A percentile compares a stretch with the other conserved stretches of the same genome.
Conservation (phyloP, 2,113 vertebrate species). For the Desmodus rotundus region DNA sequence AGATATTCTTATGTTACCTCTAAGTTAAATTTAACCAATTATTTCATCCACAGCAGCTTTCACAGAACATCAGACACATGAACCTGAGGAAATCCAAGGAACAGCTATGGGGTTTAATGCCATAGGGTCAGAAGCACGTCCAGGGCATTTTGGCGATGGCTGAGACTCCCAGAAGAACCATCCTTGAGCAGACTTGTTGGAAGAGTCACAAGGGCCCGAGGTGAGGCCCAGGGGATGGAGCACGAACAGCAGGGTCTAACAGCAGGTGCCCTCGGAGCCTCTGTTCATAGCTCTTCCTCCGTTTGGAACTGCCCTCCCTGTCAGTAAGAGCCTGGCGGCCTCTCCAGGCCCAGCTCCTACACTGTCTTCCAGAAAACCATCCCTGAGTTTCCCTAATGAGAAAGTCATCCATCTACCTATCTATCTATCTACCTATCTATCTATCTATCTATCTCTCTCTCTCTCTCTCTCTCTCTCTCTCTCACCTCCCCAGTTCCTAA, state of each 20-base stretch:
- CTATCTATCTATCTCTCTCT: no score
- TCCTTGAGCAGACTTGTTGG: neutral
- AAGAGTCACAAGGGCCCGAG: neutral
- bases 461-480: neutral
- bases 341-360: neutral
- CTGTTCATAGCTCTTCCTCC: no score
- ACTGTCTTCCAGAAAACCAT: neutral
- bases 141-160: accelerated
- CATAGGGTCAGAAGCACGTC: accelerated
- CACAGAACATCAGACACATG: neutral
- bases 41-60: neutral
- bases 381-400: neutral
- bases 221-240: neutral
- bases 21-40: neutral
- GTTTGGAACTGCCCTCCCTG: neutral
- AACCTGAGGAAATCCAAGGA: neutral
- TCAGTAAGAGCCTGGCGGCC: no score
- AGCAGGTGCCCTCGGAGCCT: neutral
- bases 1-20: neutral
- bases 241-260: neutral
- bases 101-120: accelerated
- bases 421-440: no score
- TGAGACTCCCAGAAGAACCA: neutral
- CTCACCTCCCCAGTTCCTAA: neutral
- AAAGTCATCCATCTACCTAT: neutral